phyloP scores from a whole-genome alignment of 1,140 invertebrate genomes.

The Eupeodes corollae region DNA sequence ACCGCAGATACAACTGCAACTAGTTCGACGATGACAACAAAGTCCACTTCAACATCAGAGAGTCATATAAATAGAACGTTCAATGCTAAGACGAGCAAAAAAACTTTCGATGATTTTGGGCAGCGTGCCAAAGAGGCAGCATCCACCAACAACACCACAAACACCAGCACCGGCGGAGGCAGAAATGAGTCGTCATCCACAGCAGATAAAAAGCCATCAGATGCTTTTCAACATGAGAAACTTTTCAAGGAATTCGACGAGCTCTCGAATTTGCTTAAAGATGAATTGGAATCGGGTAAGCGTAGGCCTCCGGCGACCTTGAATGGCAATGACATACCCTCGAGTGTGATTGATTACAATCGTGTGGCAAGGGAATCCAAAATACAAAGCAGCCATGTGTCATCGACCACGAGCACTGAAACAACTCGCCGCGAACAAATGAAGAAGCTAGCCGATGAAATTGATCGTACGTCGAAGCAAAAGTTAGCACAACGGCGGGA shows the following conservation, averaged over 20 bases:
- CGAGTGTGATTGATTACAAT: no score
- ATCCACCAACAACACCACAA: not conserved
- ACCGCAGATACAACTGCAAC: no score
- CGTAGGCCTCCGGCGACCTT: no score
- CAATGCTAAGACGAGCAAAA: not conserved
- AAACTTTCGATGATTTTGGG: conserved; percentile 29
- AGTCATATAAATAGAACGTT: not conserved
- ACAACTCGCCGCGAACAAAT: conserved; percentile 22
- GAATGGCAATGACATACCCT: no score
- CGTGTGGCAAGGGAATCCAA: no score
- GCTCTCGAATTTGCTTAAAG: conserved; percentile 26
- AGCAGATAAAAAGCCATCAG: not conserved
- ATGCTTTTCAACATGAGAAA: conserved; percentile 23
- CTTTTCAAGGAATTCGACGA: conserved; percentile 35
- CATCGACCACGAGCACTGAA: no score
- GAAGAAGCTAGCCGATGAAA: conserved; percentile 28
- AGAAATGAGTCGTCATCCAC: conserved; percentile 4
- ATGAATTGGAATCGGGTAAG: conserved; percentile 22
- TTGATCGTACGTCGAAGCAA: conserved; percentile 16
- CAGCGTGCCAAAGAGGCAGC: conserved; percentile 34
- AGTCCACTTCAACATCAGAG: not conserved
- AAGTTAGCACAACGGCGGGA: no score
- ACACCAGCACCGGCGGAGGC: conserved; percentile 2
- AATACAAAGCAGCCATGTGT: no score
- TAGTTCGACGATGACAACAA: not conserved